phyloP scores from a whole-genome alignment of 1,140 invertebrate genomes.

The Notospermus geniculatus region DNA sequence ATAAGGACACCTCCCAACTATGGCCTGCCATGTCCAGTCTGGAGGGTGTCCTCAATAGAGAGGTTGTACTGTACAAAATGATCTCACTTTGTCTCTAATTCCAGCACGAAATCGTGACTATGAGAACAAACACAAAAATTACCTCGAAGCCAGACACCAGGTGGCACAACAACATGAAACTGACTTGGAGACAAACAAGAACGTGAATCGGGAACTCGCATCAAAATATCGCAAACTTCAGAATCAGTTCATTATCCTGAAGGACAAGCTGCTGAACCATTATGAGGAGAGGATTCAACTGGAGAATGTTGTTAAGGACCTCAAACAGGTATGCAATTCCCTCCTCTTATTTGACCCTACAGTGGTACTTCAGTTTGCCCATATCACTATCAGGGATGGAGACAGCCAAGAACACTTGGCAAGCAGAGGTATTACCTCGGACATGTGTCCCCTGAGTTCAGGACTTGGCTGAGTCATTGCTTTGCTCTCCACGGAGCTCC shows the following conservation, averaged over 20 bases:
- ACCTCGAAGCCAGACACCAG: slow-evolving; percentile 30
- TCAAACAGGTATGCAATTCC: slow-evolving; percentile 42
- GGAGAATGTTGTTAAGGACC: slow-evolving; percentile 45
- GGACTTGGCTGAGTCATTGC: not conserved
- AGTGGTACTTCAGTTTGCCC: not conserved
- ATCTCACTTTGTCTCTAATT: slow-evolving; percentile 13
- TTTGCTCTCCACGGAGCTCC: not conserved
- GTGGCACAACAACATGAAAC: not conserved
- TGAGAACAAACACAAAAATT: slow-evolving; percentile 30
- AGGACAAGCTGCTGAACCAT: slow-evolving; percentile 42
- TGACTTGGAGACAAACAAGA: slow-evolving; percentile 12
- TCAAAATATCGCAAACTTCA: slow-evolving; percentile 45
- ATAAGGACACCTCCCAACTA: too few relatives aligned
- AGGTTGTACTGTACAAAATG: too few relatives aligned
- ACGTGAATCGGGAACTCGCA: slow-evolving; percentile 41
- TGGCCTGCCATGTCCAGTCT: too few relatives aligned
- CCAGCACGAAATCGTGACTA: slow-evolving; percentile 33
- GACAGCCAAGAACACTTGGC: not conserved
- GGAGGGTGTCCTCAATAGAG: too few relatives aligned
- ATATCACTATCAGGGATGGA: not conserved
- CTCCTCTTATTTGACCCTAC: too few relatives aligned
- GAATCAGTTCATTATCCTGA: slow-evolving; percentile 37
- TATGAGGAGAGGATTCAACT: slow-evolving; percentile 43
- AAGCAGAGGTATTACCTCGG: not conserved
- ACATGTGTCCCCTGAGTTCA: not conserved